Conservation (phyloP, 2,113 vertebrate species). For the Crocuta crocuta region DNA sequence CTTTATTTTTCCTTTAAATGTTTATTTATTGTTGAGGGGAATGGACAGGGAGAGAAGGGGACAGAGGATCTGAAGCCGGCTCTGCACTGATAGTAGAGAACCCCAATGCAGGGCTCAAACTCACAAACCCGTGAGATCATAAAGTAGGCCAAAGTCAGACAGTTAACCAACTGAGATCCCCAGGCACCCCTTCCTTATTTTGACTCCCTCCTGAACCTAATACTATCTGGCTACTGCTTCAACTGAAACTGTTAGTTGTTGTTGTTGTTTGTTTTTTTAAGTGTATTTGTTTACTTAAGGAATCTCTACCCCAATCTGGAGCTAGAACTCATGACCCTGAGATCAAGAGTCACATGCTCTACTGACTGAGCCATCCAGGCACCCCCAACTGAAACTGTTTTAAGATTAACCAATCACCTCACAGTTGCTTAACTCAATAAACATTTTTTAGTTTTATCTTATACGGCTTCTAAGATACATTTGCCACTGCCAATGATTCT, state of each 20-base stretch:
- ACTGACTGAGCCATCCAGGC: not conserved
- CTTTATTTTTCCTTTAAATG: not conserved
- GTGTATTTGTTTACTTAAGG: not conserved
- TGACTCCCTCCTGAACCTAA: not conserved
- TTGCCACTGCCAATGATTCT: not conserved
- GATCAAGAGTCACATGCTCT: not conserved
- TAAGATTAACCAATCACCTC: not conserved
- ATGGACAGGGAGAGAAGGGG: no score
- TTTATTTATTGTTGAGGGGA: no score
- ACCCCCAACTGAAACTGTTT: not conserved
- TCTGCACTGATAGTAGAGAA: no score
- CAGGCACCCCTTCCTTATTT: not conserved
- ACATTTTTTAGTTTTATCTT: not conserved
- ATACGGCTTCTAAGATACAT: not conserved
- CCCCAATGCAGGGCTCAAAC: no score
- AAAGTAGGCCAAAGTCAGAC: no score
- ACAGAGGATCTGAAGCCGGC: no score
- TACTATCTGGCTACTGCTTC: not conserved
- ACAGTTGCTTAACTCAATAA: not conserved
- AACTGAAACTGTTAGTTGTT: not conserved
- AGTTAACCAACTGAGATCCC: no score
- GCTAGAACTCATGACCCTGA: not conserved
- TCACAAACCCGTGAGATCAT: no score
- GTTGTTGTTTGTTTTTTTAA: not conserved
- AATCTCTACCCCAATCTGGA: not conserved